phyloP scores from a whole-genome alignment of 1,140 invertebrate species.

The Bombus impatiens region DNA sequence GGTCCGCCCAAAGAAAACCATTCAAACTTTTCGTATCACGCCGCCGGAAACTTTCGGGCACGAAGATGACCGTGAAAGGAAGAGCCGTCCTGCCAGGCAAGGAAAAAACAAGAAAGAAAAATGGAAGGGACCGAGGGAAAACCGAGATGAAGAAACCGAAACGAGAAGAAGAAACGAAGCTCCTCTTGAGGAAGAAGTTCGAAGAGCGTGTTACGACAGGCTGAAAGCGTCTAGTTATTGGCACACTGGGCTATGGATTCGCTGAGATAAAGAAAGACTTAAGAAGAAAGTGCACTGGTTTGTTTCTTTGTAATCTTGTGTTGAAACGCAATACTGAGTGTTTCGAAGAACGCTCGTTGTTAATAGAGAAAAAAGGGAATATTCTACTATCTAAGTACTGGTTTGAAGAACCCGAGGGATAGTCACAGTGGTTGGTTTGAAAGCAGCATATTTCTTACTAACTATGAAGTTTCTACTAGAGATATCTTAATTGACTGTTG shows the following conservation, averaged over 20 bases:
- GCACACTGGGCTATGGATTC: not conserved
- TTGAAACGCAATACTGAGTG: not conserved
- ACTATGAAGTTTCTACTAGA: not conserved
- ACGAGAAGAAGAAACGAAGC: not conserved
- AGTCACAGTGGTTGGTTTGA: too few relatives aligned
- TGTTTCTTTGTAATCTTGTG: not conserved
- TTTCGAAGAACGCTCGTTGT: not conserved
- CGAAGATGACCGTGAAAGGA: conserved; percentile 61
- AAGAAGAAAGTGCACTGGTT: not conserved
- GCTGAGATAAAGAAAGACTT: not conserved
- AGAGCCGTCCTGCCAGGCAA: not conserved
- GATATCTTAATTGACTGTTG: not conserved
- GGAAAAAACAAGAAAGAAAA: too few relatives aligned
- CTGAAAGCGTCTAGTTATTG: conserved; percentile 16
- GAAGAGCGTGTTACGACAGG: not conserved
- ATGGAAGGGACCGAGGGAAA: too few relatives aligned
- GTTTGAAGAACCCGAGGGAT: not conserved
- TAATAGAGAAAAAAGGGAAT: not conserved
- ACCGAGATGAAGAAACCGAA: not conserved
- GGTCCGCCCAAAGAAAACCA: conserved; percentile 48
- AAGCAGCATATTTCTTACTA: not conserved
- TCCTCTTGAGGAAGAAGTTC: not conserved
- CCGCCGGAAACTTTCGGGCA: conserved; percentile 15
- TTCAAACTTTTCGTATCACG: conserved; percentile 66
- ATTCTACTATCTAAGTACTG: not conserved